Conservation (phyloP, 2,888 invertebrate species). For the Coenonympha glycerion region DNA sequence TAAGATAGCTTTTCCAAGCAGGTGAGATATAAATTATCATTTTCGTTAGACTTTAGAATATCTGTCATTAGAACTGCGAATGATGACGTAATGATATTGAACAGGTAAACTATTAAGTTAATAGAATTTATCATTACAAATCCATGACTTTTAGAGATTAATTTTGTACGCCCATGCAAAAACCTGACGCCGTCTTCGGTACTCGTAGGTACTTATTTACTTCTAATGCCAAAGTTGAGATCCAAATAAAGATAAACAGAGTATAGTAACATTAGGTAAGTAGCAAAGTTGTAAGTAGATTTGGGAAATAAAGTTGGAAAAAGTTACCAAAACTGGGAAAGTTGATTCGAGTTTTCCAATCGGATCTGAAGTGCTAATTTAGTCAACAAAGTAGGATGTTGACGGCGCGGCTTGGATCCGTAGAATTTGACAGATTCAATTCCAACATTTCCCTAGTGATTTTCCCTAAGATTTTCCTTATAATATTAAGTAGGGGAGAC, state of each 20-base stretch:
- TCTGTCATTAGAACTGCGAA: too few species aligned
- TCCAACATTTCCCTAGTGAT: background rate
- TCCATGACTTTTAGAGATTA: too few species aligned
- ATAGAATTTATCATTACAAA: too few species aligned
- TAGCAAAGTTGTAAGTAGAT: constrained; percentile 3
- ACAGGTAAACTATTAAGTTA: too few species aligned
- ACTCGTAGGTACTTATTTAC: background rate
- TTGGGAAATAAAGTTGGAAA: constrained; percentile 11
- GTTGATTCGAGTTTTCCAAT: constrained; percentile 23
- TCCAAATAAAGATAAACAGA: background rate
- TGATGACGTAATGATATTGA: too few species aligned
- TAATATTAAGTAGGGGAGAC: too few species aligned
- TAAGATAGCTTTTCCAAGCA: too few species aligned
- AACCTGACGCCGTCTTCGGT: too few species aligned
- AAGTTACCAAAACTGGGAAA: constrained; percentile 16
- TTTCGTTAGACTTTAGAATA: too few species aligned
- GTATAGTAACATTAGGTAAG: background rate
- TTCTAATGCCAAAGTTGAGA: background rate
- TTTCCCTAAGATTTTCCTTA: too few species aligned
- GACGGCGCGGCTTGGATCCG: background rate
- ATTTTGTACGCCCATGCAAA: too few species aligned
- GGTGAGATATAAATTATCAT: too few species aligned
- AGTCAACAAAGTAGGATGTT: constrained; percentile 19
- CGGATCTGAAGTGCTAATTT: constrained; percentile 24
- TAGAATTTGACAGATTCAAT: background rate